Base-by-base conservation (phyloP, 2,113 vertebrate species). In the Triplophysa siluroides region DNA sequence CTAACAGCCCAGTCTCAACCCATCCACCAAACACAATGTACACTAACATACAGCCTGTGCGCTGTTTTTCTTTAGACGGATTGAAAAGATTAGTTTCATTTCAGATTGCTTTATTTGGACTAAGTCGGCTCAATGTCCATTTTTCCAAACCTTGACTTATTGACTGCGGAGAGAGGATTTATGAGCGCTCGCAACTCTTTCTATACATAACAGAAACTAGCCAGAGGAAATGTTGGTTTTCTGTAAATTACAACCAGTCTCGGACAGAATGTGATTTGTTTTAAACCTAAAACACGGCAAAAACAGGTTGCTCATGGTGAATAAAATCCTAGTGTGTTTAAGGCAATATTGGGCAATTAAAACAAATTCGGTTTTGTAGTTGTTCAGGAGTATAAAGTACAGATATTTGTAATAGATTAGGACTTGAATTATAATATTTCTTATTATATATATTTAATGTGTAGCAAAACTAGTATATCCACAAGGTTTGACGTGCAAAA, bases 71-170 rank as follows among this genome's bases (percentile, higher is more conserved):
- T 84, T 58, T 76, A 69, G 47, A 77, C 50, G 50, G 47, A 82
- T 67, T 79, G 65, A 85, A 72, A 43, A 65, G 77, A 79, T 84
- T 82, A 80, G 52, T 68, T 52, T 71, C 13, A 75, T 76, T 72
- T 69, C 54, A 83, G 56, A 52, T 78, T 52, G 78, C 68, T 82
- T 77, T 85, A 65, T 82, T 85, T 72, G 81, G 77, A 71, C 47
- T 33, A 61, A 69, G 52, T 62, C 45, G 45, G 62, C 65, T 68
- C 47, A 62, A 79, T 76, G 62, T 54, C 73, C 26, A 61, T 60
- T 56, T 69, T 71, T 69, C 71, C 18, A 47, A 74, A 33, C 62
- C 47, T 58, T 74, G 79, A 81, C 38, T 43, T 81, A 75, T 67
- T 14, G 71, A 47, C 71, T 47, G 63, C 13, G 7, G 64, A 68